Conservation (phyloP, 37 sponge, comb jelly and placozoan genomes). For the Diacarnus erythraeanus region DNA sequence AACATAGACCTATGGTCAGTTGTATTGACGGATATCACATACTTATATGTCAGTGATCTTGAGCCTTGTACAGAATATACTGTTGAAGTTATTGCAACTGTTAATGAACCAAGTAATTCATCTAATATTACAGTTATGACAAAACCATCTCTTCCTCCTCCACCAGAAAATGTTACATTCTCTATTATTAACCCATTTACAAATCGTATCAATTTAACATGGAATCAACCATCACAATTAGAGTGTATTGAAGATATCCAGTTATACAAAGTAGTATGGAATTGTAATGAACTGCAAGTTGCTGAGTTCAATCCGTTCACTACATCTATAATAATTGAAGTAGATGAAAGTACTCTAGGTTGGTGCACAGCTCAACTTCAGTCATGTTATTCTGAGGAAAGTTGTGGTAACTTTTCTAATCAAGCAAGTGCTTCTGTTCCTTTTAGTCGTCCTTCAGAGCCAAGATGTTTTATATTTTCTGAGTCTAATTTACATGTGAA, state of each 20-base stretch:
- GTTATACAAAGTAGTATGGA: background rate
- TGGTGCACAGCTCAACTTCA: slow-evolving; percentile 16
- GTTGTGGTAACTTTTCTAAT: background rate
- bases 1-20: too few relatives aligned
- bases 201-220: background rate
- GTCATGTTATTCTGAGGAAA: background rate
- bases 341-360: too few relatives aligned
- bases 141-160: background rate
- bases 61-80: slow-evolving; percentile 2
- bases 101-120: background rate
- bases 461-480: background rate
- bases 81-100: background rate
- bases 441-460: background rate
- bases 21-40: background rate
- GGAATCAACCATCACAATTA: background rate
- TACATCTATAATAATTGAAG: too few relatives aligned
- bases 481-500: background rate
- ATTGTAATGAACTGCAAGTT: slow-evolving; percentile 6
- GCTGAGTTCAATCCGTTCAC: too few relatives aligned
- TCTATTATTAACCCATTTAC: background rate
- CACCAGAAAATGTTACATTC: slow-evolving; percentile 1
- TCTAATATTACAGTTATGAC: slow-evolving; percentile 5
- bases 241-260: background rate
- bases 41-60: background rate
- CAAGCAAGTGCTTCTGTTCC: background rate